Base-by-base conservation (phyloP, 2,888 invertebrate genomes). In the Ashinkailepas kermadecensis region DNA sequence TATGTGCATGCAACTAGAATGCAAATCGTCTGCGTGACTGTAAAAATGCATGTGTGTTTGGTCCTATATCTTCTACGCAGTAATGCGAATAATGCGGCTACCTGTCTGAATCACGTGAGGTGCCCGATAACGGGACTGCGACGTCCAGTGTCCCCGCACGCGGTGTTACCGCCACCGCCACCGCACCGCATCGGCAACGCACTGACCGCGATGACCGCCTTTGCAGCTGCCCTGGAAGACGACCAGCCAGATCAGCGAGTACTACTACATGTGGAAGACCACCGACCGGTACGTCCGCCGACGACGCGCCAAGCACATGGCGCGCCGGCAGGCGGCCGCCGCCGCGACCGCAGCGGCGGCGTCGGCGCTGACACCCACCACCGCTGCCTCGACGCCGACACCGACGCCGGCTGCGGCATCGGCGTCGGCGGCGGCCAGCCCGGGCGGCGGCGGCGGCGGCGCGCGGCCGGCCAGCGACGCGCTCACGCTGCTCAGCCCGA, bases 251-350 rank as follows among this genome's bases (percentile, higher is more conserved):
- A 95, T 99, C 84, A 95, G 99, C 86, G 99, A 99, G 89, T 99
- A 99, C 90, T 99, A 99, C 89, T 99, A 99, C 89, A 98, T 99
- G 97, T 99, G 99, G 99, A 99, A 99, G 90, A 99, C 99, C 85
- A 99, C 99, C 84, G 98, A 99, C 89, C 93, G 98, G 88, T 99
- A 99, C 89, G 74, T 74, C 15, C 74, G 74, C 0, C 74, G 74
- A 21, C 74, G 74, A 3, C 74, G 74, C 54, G 74, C 74, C 56
- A 74, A 74, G 10, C 74, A 74, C 74, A 6, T 74, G 54, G 74
- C 74, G 7, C 74, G 74, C 74, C 54, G 74, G 21, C 74, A 56
- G 74, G 74, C 74, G 21, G 74, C 74, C 54, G 13, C 74, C 56
- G 54, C 74, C 56, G 54, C 10, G 18, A 21, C 25, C 54, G 70